A percentile compares a stretch with the other conserved stretches of the same genome.
Conservation (phyloP, 2,888 invertebrate species). For the Leucophenga maculata region DNA sequence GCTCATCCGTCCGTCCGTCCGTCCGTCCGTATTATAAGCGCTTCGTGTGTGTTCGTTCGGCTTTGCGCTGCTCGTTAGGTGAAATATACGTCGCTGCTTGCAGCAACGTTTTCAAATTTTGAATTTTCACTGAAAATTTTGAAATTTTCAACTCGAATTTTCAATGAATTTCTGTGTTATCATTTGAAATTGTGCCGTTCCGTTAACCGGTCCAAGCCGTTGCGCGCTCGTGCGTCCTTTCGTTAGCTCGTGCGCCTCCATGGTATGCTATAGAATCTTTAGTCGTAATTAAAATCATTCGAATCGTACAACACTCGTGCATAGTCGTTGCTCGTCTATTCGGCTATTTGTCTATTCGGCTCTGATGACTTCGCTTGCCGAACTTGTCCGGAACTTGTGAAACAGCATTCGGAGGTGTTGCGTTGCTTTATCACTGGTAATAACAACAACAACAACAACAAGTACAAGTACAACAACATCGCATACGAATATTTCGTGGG, state of each 20-base stretch:
- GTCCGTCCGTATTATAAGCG: neutral
- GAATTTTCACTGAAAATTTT: slow-evolving; percentile 64
- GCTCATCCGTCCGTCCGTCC: slow-evolving; percentile 16
- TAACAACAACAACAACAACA: slow-evolving; percentile 24
- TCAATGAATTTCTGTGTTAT: slow-evolving; percentile 52
- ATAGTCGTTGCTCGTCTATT: too few relatives aligned
- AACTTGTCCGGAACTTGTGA: slow-evolving; percentile 36
- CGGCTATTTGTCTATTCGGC: neutral
- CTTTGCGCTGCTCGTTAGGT: too few relatives aligned
- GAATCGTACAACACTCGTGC: slow-evolving; percentile 4
- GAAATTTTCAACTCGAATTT: slow-evolving; percentile 58
- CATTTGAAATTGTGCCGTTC: slow-evolving; percentile 68
- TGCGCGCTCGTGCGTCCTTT: slow-evolving; percentile 22
- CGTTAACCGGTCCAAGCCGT: slow-evolving; percentile 58
- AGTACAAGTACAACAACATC: slow-evolving; percentile 35
- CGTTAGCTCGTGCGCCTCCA: neutral
- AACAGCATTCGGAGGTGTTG: slow-evolving; percentile 33
- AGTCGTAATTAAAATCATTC: too few relatives aligned
- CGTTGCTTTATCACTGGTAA: slow-evolving; percentile 9
- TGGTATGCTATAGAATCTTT: too few relatives aligned
- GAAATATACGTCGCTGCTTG: slow-evolving; percentile 29
- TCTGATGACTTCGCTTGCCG: neutral
- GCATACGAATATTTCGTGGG: slow-evolving; percentile 35
- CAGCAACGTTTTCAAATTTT: slow-evolving; percentile 52
- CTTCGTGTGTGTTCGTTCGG: slow-evolving; percentile 8